A percentile compares a stretch with the other conserved stretches of the same genome.
Evolutionary conservation across 2,113 vertebrate species (phyloP).

Genomic region (Pyrgilauda ruficollis): DNA sequence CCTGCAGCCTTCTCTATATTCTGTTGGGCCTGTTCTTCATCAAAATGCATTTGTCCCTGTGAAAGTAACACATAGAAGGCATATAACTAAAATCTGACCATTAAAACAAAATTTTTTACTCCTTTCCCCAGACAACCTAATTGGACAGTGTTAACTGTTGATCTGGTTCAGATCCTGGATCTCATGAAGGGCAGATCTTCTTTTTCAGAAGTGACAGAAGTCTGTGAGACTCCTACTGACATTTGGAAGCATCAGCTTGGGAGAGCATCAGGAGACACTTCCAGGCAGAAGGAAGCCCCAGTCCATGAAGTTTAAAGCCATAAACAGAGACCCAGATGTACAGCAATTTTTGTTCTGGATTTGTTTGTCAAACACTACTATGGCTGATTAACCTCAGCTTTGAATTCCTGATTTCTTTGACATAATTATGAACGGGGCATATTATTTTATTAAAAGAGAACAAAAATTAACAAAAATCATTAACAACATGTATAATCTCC

Average conservation of each 20-base stretch:
- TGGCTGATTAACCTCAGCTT: background rate
- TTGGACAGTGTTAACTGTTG: background rate
- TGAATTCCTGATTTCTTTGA: background rate
- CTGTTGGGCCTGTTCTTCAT: background rate
- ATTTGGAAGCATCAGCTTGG: background rate
- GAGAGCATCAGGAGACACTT: background rate
- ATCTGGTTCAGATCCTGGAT: background rate
- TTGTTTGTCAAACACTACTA: background rate
- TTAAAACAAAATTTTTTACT: background rate
- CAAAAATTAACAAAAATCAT: background rate
- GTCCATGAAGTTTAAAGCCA: background rate
- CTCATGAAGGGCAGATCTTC: background rate
- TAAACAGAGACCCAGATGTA: background rate
- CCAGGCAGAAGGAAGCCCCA: background rate
- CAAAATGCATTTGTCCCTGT: background rate
- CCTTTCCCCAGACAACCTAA: background rate
- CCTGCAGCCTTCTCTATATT: background rate
- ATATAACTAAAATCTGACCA: background rate
- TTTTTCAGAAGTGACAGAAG: background rate
- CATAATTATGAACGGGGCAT: background rate
- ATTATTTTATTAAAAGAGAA: background rate
- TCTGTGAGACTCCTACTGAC: background rate
- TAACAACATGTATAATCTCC: background rate
- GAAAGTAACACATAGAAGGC: background rate
- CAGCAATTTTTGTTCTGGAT: background rate